Evolutionary conservation across 1,140 invertebrate species (phyloP).

Genomic region (Neuroterus valhalla): DNA sequence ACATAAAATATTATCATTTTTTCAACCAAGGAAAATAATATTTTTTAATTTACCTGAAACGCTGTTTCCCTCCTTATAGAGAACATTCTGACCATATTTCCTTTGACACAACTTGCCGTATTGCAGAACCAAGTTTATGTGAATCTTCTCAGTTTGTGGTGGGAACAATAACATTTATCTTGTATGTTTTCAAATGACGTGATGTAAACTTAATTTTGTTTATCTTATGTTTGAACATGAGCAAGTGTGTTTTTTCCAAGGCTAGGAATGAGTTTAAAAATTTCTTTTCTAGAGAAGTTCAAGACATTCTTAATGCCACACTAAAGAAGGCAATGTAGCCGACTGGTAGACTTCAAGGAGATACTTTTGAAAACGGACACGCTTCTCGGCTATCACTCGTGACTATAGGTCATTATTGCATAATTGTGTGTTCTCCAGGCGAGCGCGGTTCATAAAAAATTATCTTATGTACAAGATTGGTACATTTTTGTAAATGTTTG

Average conservation of each 20-base stretch:
- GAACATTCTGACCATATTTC: background rate
- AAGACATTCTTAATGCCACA: background rate
- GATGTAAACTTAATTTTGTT: too few relatives aligned
- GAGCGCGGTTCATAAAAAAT: too few relatives aligned
- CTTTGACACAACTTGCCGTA: too few relatives aligned
- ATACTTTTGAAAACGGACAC: background rate
- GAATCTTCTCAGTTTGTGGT: too few relatives aligned
- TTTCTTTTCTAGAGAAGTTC: background rate
- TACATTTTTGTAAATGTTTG: too few relatives aligned
- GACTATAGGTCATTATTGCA: background rate
- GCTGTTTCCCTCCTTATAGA: background rate
- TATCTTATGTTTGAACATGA: background rate
- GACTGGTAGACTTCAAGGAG: background rate
- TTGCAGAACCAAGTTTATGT: too few relatives aligned
- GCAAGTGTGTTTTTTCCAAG: background rate
- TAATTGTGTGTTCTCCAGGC: background rate
- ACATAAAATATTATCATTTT: too few relatives aligned
- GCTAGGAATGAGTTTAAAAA: background rate
- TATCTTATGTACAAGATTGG: too few relatives aligned
- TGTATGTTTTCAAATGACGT: too few relatives aligned
- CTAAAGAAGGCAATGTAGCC: background rate
- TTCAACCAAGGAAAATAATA: background rate
- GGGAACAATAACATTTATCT: too few relatives aligned
- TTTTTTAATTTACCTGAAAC: slow-evolving; percentile 4
- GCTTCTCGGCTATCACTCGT: background rate